phyloP scores from a whole-genome alignment of 2,888 invertebrate genomes.

The Pammene fasciana region DNA sequence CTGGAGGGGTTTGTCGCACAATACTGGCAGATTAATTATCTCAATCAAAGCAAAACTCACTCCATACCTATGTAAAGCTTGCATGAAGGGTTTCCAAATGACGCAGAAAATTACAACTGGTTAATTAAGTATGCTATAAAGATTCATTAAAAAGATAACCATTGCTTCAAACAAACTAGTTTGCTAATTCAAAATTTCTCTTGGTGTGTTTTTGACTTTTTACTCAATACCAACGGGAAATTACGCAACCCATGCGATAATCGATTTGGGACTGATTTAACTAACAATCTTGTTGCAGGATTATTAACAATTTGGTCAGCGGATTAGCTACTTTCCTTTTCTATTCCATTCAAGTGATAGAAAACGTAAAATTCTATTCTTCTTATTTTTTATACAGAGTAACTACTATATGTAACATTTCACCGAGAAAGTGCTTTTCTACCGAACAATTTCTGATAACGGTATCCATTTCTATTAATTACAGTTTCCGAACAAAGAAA shows the following conservation, averaged over 20 bases:
- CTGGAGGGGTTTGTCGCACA: too few relatives aligned
- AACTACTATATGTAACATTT: too few relatives aligned
- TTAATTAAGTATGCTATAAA: background rate
- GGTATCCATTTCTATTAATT: constrained; percentile 13
- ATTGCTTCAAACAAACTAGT: background rate
- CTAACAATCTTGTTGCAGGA: constrained; percentile 14
- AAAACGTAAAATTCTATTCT: background rate
- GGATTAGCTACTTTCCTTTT: constrained; percentile 28
- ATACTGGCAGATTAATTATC: too few relatives aligned
- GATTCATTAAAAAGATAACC: background rate
- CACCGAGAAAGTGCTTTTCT: background rate
- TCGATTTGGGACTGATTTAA: constrained; percentile 19
- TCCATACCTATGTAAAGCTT: too few relatives aligned
- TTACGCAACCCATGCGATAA: constrained; percentile 8
- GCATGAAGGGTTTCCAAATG: too few relatives aligned
- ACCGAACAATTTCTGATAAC: background rate
- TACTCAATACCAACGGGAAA: background rate
- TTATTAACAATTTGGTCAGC: constrained; percentile 24
- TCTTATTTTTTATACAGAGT: too few relatives aligned
- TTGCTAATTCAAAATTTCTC: background rate
- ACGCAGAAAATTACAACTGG: background rate
- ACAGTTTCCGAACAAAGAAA: constrained; percentile 31
- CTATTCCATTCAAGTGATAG: background rate
- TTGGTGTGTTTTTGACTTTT: background rate
- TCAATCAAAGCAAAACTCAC: too few relatives aligned